Evolutionary conservation across 2,888 invertebrate genomes (phyloP).

Genomic region (Stenchaetothrips biformis): DNA sequence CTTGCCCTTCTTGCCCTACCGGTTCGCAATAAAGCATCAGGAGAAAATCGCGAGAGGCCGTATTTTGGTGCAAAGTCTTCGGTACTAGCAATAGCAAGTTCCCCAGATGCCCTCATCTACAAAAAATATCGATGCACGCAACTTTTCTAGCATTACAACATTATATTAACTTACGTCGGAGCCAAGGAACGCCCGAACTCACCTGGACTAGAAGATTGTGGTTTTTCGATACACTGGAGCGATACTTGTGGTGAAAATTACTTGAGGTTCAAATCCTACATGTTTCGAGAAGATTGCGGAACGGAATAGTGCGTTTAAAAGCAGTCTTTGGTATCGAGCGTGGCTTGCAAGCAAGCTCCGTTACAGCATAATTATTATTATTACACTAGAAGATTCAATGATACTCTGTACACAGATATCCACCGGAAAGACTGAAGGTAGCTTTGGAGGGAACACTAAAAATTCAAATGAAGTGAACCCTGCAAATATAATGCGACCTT

Average conservation of each 20-base stretch:
- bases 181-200: background rate
- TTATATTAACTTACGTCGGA: background rate
- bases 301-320: constrained; percentile 24
- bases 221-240: background rate
- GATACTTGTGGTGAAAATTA: background rate
- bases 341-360: constrained; percentile 36
- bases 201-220: background rate
- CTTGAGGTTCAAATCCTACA: background rate
- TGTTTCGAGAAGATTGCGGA: background rate
- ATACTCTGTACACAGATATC: too few species aligned
- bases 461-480: too few species aligned
- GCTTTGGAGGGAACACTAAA: too few species aligned
- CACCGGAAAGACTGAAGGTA: too few species aligned
- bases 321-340: constrained; percentile 38
- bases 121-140: too few species aligned
- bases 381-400: background rate
- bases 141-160: background rate
- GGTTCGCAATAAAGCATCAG: too few species aligned
- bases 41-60: too few species aligned
- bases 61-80: too few species aligned
- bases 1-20: too few species aligned
- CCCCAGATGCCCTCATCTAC: too few species aligned
- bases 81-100: too few species aligned
- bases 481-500: too few species aligned
- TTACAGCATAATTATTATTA: constrained; percentile 36